Conservation (phyloP, 1,140 invertebrate species). For the Neoseiulus cucumeris region DNA sequence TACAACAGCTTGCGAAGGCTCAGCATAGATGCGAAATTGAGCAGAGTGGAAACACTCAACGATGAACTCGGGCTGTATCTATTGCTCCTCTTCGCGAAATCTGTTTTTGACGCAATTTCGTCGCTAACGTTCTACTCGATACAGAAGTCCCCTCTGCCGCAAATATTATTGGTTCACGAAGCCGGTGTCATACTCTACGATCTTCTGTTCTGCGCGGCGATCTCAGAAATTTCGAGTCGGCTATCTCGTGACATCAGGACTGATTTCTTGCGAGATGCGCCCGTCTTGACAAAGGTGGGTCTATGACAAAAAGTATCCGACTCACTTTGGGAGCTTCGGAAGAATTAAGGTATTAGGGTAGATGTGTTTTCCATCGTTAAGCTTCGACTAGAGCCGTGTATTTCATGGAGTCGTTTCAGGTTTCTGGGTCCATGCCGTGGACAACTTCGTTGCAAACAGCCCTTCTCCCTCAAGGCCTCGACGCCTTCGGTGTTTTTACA, state of each 20-base stretch:
- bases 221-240: not conserved
- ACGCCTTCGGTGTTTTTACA: not conserved
- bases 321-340: not conserved
- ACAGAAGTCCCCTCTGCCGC: not conserved
- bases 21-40: not conserved
- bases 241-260: not conserved
- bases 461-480: not conserved
- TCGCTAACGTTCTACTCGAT: not conserved
- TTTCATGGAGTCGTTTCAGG: too few relatives aligned
- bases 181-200: not conserved
- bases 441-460: too few relatives aligned
- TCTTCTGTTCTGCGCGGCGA: not conserved
- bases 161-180: not conserved
- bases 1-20: not conserved
- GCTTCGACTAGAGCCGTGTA: too few relatives aligned
- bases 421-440: too few relatives aligned
- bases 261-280: not conserved
- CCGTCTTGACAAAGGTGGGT: not conserved
- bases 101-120: not conserved
- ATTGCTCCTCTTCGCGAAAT: not conserved
- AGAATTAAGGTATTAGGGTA: too few relatives aligned
- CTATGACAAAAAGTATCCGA: not conserved
- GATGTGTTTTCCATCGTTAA: too few relatives aligned
- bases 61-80: not conserved
- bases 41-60: not conserved